Conservation (phyloP, 2,113 vertebrate species). For the Nothocercus nigrocapillus region DNA sequence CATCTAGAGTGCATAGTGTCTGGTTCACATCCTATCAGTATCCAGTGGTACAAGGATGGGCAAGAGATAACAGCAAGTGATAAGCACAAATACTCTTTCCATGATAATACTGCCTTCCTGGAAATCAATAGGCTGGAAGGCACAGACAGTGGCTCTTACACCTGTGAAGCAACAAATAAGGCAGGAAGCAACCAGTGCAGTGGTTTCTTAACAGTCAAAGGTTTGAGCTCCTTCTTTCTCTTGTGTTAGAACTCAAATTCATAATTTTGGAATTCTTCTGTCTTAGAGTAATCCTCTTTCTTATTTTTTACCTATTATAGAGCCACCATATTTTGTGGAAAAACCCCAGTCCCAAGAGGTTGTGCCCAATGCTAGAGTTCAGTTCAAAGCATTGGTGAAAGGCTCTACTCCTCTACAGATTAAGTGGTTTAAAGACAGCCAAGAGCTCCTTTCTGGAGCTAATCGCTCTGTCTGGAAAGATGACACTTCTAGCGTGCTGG, state of each 20-base stretch:
- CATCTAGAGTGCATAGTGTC: conserved; percentile 95
- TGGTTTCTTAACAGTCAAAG: conserved; percentile 92
- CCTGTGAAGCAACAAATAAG: conserved; percentile 92
- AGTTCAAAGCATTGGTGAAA: conserved; percentile 87
- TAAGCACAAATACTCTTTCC: conserved; percentile 94
- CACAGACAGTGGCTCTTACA: conserved; percentile 89
- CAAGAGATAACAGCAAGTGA: conserved; percentile 87
- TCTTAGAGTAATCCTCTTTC: conserved; percentile 23
- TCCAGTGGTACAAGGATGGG: conserved; percentile 94
- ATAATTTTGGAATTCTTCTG: background rate
- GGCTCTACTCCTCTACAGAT: conserved; percentile 91
- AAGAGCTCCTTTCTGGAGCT: conserved; percentile 86
- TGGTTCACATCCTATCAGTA: conserved; percentile 92
- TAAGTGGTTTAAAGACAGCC: conserved; percentile 96
- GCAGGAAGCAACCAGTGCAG: conserved; percentile 93
- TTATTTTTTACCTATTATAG: conserved; percentile 75
- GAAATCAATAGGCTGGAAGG: conserved; percentile 92
- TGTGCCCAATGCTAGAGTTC: conserved; percentile 89
- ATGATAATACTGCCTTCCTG: conserved; percentile 94
- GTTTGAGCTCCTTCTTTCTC: conserved; percentile 76
- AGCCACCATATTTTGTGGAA: conserved; percentile 92
- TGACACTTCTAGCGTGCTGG: conserved; percentile 87
- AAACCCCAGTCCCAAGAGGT: conserved; percentile 91
- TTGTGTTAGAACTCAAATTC: background rate
- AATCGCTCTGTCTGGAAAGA: conserved; percentile 90